Conservation (phyloP, 2,113 vertebrate genomes). For the Climacteris rufus region DNA sequence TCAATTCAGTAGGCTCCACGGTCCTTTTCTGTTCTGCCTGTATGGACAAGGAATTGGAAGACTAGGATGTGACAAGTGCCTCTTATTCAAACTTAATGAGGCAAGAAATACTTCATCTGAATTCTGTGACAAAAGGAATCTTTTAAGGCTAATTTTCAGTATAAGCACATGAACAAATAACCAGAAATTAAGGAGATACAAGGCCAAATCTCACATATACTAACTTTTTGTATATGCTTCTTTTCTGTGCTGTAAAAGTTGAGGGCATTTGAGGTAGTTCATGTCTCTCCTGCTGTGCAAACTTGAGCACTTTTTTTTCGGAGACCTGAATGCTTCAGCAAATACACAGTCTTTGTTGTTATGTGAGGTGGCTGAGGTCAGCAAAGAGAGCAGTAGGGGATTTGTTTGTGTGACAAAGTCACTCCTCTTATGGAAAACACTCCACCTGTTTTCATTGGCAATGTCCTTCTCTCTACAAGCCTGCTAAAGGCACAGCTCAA, state of each 20-base stretch:
- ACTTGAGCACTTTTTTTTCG: neutral
- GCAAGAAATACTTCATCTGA: neutral
- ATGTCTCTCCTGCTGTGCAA: neutral
- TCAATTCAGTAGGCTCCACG: neutral
- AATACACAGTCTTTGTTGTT: neutral
- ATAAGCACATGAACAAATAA: neutral
- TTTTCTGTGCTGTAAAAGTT: neutral
- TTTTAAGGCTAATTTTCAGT: neutral
- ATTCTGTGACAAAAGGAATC: neutral
- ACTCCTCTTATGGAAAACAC: neutral
- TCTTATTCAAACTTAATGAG: neutral
- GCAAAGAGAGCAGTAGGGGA: conserved; percentile 22
- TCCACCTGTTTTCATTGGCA: conserved; percentile 36
- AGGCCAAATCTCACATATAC: neutral
- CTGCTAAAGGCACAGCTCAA: neutral
- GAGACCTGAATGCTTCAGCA: neutral
- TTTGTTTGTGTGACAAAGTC: conserved; percentile 1
- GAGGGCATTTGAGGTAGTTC: conserved; percentile 9
- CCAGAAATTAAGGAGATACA: neutral
- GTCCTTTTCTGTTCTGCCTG: neutral
- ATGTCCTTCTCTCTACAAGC: neutral
- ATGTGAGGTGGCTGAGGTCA: conserved; percentile 10
- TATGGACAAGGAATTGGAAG: neutral
- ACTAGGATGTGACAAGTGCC: neutral
- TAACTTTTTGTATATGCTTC: neutral